Base-by-base conservation (phyloP, 1,140 invertebrate genomes). In the Cryptotermes secundus region DNA sequence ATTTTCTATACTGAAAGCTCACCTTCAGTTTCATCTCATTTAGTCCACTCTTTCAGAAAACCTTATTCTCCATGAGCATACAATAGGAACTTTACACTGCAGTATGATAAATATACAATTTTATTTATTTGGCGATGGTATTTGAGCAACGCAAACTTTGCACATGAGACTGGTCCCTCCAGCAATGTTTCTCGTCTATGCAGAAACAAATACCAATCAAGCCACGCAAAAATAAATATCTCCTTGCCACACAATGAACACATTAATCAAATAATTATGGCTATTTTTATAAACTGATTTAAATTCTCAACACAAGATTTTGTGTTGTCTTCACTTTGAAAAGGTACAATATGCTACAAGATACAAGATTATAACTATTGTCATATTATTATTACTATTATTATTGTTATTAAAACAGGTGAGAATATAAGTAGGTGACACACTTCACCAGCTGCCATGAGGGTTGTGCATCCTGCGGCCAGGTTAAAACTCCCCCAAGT, bases 141-240 rank as follows among this genome's bases (percentile, higher is more conserved):
- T 4, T 72, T 72, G 59, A 72, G 59, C 59, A 72, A 72, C 9
- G 59, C 59, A 72, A 72, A 72, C 26, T 72, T 72, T 16, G 59
- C 59, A 72, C 59, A 72, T 72, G 59, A 72, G 59, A 72, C 59
- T 72, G 59, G 59, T 72, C 59, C 59, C 59, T 72, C 59, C 26
- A 72, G 59, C 26, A 72, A 72, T 72, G 59, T 72, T 72, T 72
- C 59, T 72, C 59, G 31, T 72, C 59, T 72, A 72, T 72, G 59
- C 59, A n/a, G n/a, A 72, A 72, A 72, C 59, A 31, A 72, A 72
- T n/a, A 72, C 59, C 59, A 72, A 72, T 72, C 59, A 72, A 72
- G 59, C 59, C 59, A 72, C 7, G 59, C 59, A 72, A 72, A 59
- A 31, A 49, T 3, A 31, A 72, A 72, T 1, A 72, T n/a, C 31